Conservation (phyloP, 2,797 vertebrate genomes). For the Rhynchotus rufescens region DNA sequence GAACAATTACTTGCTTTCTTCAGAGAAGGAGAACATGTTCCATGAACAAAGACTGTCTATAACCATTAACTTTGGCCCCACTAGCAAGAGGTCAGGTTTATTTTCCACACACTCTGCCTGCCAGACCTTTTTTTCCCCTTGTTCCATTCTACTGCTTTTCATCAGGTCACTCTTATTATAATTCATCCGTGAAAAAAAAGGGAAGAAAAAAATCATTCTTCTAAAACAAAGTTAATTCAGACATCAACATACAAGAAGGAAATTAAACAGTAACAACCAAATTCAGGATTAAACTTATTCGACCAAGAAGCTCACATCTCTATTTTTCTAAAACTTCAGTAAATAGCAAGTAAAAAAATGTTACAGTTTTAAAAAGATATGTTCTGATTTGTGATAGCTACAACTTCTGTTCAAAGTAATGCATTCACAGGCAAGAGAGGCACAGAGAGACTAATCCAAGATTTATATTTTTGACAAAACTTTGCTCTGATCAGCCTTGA, state of each 20-base stretch:
- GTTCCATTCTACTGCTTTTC: constrained; percentile 56
- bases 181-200: neutral
- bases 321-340: neutral
- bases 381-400: neutral
- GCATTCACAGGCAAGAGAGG: neutral
- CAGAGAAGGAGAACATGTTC: constrained; percentile 27
- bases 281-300: constrained; percentile 14
- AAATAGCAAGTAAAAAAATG: neutral
- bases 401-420: neutral
- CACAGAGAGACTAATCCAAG: neutral
- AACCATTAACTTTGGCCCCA: constrained; percentile 60
- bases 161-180: constrained; percentile 23
- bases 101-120: constrained; percentile 41
- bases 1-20: constrained; percentile 50
- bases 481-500: neutral
- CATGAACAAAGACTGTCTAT: constrained; percentile 45
- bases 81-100: constrained; percentile 48
- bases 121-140: constrained; percentile 21
- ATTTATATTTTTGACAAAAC: neutral
- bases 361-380: neutral
- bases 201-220: neutral
- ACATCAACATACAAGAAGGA: constrained; percentile 1
- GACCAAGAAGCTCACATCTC: neutral
- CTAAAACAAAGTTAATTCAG: constrained; percentile 57
- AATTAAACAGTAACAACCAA: neutral